These are phyloP conservation scores for Empidonax alnorum DNA, from an alignment of 2,113 vertebrate species.

Conservation along the genomic window DNA sequence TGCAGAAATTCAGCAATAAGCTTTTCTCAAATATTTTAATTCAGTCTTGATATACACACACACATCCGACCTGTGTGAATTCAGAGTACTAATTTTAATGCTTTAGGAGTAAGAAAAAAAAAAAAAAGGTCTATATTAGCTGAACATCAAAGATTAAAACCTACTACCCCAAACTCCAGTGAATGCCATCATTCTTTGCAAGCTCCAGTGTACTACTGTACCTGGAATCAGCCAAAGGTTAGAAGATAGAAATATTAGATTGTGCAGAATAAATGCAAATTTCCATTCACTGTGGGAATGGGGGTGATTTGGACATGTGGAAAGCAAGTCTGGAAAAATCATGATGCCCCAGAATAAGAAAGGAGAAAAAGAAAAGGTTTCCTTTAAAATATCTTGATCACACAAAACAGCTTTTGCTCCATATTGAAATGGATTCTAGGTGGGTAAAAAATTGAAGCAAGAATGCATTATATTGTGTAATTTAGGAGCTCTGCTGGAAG, in stretches of 20 bases:
- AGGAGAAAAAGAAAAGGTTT: neutral
- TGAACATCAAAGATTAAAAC: neutral
- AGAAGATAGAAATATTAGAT: neutral
- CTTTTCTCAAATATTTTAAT: neutral
- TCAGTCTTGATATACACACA: neutral
- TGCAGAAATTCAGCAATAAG: neutral
- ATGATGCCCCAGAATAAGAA: neutral
- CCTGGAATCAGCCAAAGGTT: neutral
- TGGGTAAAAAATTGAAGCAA: constrained; percentile 25
- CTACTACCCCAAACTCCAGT: neutral
- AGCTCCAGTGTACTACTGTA: neutral
- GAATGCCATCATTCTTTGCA: neutral
- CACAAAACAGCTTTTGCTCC: neutral
- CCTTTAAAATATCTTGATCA: neutral
- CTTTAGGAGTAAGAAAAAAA: neutral
- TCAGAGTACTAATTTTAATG: neutral
- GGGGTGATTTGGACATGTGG: neutral
- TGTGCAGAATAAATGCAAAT: neutral
- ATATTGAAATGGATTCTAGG: neutral
- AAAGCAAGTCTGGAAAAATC: neutral
- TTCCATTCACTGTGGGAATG: neutral
- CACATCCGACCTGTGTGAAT: neutral
- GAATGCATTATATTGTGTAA: neutral
- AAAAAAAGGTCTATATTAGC: neutral
- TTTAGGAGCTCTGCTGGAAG: constrained; percentile 28